Percentiles rank a stretch among this genome's conserved stretches.
phyloP scores from a whole-genome alignment of 2,113 vertebrate genomes.

The Prunella fulvescens region DNA sequence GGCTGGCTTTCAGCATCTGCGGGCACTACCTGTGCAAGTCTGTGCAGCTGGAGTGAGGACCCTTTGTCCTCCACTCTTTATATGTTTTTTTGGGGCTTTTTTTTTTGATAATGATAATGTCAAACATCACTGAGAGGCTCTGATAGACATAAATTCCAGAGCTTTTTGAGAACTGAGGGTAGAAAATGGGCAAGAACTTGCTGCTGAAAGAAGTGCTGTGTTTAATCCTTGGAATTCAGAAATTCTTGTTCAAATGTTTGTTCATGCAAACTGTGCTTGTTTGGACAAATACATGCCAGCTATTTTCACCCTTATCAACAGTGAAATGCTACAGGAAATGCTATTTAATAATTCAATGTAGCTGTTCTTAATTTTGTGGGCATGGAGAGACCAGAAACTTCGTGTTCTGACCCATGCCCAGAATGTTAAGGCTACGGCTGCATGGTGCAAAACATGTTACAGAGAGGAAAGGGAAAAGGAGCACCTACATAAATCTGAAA shows the following conservation, averaged over 20 bases:
- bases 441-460: accelerated
- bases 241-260: not conserved
- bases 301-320: not conserved
- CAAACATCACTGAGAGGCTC: not conserved
- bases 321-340: not conserved
- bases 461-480: not conserved
- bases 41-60: not conserved
- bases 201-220: accelerated
- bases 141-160: not conserved
- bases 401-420: accelerated
- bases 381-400: not conserved
- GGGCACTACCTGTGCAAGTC: not conserved
- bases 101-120: not conserved
- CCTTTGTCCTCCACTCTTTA: not conserved
- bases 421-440: not conserved
- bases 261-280: not conserved
- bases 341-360: accelerated
- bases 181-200: not conserved
- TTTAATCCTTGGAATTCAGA: not conserved
- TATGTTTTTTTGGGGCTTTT: accelerated
- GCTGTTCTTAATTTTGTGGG: not conserved
- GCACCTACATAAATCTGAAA: not conserved
- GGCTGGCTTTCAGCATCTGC: not conserved
- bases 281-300: not conserved
- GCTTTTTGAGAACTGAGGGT: not conserved